Percentiles rank a stretch among this genome's conserved stretches.
These are phyloP conservation scores for Nestor notabilis DNA, from an alignment of 2,113 vertebrate genomes.

Conservation along the genomic window DNA sequence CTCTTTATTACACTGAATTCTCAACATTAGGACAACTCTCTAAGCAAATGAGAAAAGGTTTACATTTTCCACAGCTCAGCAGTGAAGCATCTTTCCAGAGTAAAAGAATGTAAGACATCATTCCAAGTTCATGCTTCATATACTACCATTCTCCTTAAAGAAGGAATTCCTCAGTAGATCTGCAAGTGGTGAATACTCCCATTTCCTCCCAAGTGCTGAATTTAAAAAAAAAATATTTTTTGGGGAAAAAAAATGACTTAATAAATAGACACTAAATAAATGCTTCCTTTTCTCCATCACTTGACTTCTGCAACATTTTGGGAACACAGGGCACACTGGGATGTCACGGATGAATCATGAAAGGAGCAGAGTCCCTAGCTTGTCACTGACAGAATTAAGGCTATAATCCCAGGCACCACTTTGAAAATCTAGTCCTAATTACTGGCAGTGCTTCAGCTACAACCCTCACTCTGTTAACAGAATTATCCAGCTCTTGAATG, in stretches of 20 bases:
- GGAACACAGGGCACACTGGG: neutral
- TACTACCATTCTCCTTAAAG: neutral
- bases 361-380: neutral
- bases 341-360: neutral
- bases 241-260: neutral
- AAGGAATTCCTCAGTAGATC: neutral
- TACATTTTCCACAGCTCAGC: neutral
- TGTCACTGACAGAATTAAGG: neutral
- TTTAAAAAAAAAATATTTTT: neutral
- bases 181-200: neutral
- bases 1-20: neutral
- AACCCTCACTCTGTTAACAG: neutral
- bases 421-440: constrained; percentile 31
- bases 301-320: neutral
- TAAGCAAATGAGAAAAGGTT: neutral
- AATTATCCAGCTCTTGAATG: constrained; percentile 30
- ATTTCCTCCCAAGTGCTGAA: neutral
- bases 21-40: neutral
- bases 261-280: neutral
- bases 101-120: neutral
- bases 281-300: neutral
- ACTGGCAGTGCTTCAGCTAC: constrained; percentile 1
- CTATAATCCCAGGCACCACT: neutral
- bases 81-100: neutral
- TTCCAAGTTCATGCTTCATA: neutral